Base-by-base conservation (phyloP, 2,113 vertebrate genomes). In the Anser cygnoides region DNA sequence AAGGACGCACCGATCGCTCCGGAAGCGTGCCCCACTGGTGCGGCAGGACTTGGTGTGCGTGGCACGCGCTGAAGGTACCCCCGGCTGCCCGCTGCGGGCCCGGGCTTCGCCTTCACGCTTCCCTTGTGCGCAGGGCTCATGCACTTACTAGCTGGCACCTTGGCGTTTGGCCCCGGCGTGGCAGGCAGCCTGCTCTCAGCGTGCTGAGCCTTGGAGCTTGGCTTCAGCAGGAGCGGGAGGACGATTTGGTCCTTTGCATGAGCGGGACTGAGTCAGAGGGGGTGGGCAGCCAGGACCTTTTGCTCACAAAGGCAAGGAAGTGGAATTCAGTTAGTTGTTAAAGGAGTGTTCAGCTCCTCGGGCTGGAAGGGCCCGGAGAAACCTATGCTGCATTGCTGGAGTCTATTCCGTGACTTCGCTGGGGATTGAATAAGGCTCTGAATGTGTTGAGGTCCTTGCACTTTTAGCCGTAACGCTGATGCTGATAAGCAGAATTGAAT, bases 401-500 rank as follows among this genome's bases (percentile, higher is more conserved):
- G 62, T 93, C 86, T 92, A 0, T 92, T 87, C 0, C 4, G 84
- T 50, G 44, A 44, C 84, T 94, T 89, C 6, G 33, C 25, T 70
- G 73, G 71, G 85, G 89, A 82, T 74, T 83, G 54, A 84, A 3
- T 79, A 7, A 80, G 89, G 15, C 66, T 72, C 70, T 44, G 66
- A 96, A 92, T 85, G 77, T 89, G 89, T 80, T 91, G 43, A 92
- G 89, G 50, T 86, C 87, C 85, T 92, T 76, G 74, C 67, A 62
- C 67, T 95, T 91, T 55, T n/a, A 85, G 78, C 81, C 92, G 50
- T 87, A 76, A 50, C 12, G 81, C 55, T 9, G 8, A 59, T 79
- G 81, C 58, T 93, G 93, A 94, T 94, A 95, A 94, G 58, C 55
- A 72, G 77, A 84, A 84, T 78, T 79, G 74, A 90, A 85, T 95